Conservation (phyloP, 2,888 invertebrate genomes). For the Zaprionus lineosus region DNA sequence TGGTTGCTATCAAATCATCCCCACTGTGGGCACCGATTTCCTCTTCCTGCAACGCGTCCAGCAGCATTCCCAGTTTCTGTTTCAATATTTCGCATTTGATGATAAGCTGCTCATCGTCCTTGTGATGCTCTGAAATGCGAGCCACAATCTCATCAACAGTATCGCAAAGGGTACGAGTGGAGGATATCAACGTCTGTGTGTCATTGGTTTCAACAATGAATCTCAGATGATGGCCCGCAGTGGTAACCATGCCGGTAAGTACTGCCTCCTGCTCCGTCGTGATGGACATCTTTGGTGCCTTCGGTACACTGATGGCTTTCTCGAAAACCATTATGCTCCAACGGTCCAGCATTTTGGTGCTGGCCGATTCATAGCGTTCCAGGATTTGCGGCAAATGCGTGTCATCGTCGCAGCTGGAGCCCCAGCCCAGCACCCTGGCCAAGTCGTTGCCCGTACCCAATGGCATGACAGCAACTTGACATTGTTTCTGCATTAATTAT, state of each 20-base stretch:
- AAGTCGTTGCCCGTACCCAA: conserved; percentile 98
- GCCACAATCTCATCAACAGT: conserved; percentile 90
- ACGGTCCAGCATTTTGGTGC: conserved; percentile 98
- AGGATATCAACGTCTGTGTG: conserved; percentile 87
- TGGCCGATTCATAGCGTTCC: conserved; percentile 97
- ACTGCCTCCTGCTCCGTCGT: conserved; percentile 84
- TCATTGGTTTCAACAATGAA: conserved; percentile 93
- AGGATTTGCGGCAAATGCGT: conserved; percentile 95
- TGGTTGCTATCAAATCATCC: conserved; percentile 80
- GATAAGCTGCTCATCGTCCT: conserved; percentile 86
- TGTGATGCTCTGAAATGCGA: conserved; percentile 85
- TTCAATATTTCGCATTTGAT: conserved; percentile 88
- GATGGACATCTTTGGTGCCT: conserved; percentile 84
- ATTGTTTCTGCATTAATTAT: conserved; percentile 87
- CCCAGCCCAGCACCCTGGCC: conserved; percentile 97
- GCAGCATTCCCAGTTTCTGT: conserved; percentile 89
- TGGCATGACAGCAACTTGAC: conserved; percentile 97
- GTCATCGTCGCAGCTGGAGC: conserved; percentile 97
- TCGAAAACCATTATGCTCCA: conserved; percentile 98
- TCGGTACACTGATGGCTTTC: conserved; percentile 86
- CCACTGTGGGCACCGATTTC: conserved; percentile 83
- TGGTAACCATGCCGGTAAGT: conserved; percentile 88
- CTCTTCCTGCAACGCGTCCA: conserved; percentile 89
- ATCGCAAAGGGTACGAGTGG: conserved; percentile 90
- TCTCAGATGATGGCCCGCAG: conserved; percentile 90